Percentiles rank a stretch among this genome's conserved stretches.
These are phyloP conservation scores for Turdus rufiventris DNA, from an alignment of 2,113 vertebrate genomes.

Conservation along the genomic window DNA sequence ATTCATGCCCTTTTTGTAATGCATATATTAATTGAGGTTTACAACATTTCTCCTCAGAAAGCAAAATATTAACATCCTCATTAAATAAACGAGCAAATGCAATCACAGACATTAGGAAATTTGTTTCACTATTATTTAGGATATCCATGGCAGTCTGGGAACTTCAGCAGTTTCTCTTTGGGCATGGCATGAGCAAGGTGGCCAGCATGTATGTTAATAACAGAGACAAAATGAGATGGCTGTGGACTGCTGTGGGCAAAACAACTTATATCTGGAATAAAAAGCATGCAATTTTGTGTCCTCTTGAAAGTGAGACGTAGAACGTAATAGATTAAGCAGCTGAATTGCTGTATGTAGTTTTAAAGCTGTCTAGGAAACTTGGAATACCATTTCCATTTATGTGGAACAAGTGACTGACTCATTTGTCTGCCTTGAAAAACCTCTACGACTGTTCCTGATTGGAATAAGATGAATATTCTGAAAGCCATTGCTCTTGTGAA, in stretches of 20 bases:
- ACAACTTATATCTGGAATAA: neutral
- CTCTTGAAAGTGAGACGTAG: neutral
- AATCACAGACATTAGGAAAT: neutral
- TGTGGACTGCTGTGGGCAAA: neutral
- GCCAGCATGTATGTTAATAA: neutral
- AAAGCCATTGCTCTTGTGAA: neutral
- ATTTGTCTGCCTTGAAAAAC: conserved; percentile 49
- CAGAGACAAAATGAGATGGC: neutral
- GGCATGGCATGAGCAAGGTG: neutral
- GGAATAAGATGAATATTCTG: conserved; percentile 5
- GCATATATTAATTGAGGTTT: neutral
- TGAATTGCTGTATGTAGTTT: conserved; percentile 11
- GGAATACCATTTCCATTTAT: conserved; percentile 23
- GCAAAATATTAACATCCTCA: conserved; percentile 10
- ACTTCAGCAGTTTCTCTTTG: neutral
- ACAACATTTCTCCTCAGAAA: neutral
- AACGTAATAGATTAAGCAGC: conserved; percentile 4
- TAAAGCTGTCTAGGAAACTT: conserved; percentile 53
- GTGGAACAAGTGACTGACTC: conserved; percentile 42
- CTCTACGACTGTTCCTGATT: neutral
- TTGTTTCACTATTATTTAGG: neutral
- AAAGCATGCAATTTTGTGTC: neutral
- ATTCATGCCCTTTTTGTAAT: neutral
- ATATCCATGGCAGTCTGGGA: neutral
- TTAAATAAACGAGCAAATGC: conserved; percentile 25